Conservation (phyloP, 92 coral and sea anemone species). For the Ricordea florida region DNA sequence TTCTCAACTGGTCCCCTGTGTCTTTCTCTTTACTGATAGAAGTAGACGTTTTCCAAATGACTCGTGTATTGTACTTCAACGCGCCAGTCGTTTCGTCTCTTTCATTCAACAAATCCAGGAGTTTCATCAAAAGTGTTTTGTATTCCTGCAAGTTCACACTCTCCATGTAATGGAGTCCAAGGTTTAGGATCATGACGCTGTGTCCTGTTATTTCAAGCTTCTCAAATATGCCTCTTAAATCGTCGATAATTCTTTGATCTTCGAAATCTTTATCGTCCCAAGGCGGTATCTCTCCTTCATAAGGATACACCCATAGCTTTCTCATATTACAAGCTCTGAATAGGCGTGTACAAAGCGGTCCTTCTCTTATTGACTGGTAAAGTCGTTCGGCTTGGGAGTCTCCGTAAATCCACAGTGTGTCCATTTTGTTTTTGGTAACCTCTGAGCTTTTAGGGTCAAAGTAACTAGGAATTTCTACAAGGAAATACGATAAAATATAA, state of each 20-base stretch:
- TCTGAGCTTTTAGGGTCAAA: not conserved
- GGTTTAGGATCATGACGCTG: slow-evolving; percentile 80
- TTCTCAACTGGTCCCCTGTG: slow-evolving; percentile 48
- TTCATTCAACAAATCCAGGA: slow-evolving; percentile 54
- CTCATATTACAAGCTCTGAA: slow-evolving; percentile 79
- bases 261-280: slow-evolving; percentile 80
- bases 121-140: slow-evolving; percentile 51
- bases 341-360: slow-evolving; percentile 69
- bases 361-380: slow-evolving; percentile 42
- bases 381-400: slow-evolving; percentile 94
- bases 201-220: slow-evolving; percentile 75
- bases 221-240: slow-evolving; percentile 55
- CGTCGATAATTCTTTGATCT: slow-evolving; percentile 49
- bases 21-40: slow-evolving; percentile 91
- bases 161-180: slow-evolving; percentile 83
- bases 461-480: not conserved
- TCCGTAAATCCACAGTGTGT: slow-evolving; percentile 82
- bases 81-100: slow-evolving; percentile 18
- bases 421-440: not conserved
- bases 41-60: slow-evolving; percentile 92
- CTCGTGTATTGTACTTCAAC: slow-evolving; percentile 44
- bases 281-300: slow-evolving; percentile 46
- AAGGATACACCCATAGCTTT: slow-evolving; percentile 88
- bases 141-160: slow-evolving; percentile 68
- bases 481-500: not conserved